Conservation (phyloP, 1,140 invertebrate species). For the Trichoplusia ni region DNA sequence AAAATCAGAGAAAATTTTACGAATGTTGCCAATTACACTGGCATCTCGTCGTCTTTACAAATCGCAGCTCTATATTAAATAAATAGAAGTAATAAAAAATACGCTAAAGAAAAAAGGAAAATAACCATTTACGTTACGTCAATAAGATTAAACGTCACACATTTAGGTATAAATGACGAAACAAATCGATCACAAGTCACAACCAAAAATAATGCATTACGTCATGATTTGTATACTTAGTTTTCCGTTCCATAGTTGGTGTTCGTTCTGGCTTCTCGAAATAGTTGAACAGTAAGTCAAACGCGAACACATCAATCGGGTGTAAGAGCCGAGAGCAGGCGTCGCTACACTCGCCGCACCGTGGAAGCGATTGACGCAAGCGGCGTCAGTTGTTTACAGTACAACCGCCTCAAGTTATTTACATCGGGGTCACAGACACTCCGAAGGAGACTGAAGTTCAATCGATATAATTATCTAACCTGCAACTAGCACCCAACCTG, state of each 20-base stretch:
- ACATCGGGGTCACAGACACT: slow-evolving; percentile 80
- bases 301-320: slow-evolving; percentile 61
- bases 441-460: slow-evolving; percentile 69
- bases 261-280: slow-evolving; percentile 42
- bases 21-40: not conserved
- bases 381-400: slow-evolving; percentile 75
- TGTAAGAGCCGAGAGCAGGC: slow-evolving; percentile 44
- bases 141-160: not conserved
- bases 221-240: slow-evolving; percentile 25
- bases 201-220: slow-evolving; percentile 15
- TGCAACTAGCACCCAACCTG: slow-evolving; percentile 48
- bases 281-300: slow-evolving; percentile 49
- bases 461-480: slow-evolving; percentile 75
- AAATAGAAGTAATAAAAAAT: not conserved
- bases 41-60: not conserved
- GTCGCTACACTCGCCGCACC: slow-evolving; percentile 30
- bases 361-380: slow-evolving; percentile 71
- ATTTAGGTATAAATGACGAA: not conserved
- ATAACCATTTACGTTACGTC: not conserved
- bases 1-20: not conserved
- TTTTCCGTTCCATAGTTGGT: slow-evolving; percentile 30
- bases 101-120: not conserved
- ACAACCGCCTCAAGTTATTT: slow-evolving; percentile 76
- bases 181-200: not conserved
- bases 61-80: not conserved